Conservation (phyloP, 2,888 invertebrate species). For the Drosophila meridionalis region DNA sequence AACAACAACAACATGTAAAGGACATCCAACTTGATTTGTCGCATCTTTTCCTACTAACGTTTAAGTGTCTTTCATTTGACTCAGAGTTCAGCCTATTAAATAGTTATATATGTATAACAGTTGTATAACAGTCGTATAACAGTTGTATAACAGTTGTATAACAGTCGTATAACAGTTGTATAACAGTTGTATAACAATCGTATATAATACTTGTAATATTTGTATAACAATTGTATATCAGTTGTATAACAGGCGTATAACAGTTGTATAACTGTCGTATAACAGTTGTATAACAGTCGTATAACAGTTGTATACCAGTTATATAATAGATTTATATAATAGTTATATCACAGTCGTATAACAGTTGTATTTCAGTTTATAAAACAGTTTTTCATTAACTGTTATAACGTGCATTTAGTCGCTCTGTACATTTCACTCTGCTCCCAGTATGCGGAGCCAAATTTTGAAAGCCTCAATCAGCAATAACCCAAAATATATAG, state of each 20-base stretch:
- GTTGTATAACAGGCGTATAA: background rate
- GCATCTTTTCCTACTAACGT: slow-evolving; percentile 61
- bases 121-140: background rate
- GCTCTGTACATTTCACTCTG: slow-evolving; percentile 52
- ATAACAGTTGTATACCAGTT: background rate
- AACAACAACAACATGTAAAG: background rate
- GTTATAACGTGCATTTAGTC: slow-evolving; percentile 66
- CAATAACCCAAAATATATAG: slow-evolving; percentile 75
- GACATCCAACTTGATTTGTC: slow-evolving; percentile 24
- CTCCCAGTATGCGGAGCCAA: slow-evolving; percentile 22
- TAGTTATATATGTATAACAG: background rate
- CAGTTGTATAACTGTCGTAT: background rate
- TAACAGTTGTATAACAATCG: background rate
- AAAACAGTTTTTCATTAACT: slow-evolving; percentile 8
- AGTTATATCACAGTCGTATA: background rate
- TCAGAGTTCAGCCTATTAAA: slow-evolving; percentile 29
- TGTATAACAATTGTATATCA: slow-evolving; percentile 1
- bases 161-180: background rate
- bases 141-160: background rate
- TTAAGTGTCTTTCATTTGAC: slow-evolving; percentile 46
- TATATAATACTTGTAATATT: no score
- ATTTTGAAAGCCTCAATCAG: slow-evolving; percentile 53
- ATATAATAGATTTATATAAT: background rate
- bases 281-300: background rate
- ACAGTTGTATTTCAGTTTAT: background rate